Evolutionary conservation across 2,797 vertebrate genomes (phyloP), one percentile per base, ranked within the genome.

Genomic region (Xiphorhynchus erythropygius): DNA sequence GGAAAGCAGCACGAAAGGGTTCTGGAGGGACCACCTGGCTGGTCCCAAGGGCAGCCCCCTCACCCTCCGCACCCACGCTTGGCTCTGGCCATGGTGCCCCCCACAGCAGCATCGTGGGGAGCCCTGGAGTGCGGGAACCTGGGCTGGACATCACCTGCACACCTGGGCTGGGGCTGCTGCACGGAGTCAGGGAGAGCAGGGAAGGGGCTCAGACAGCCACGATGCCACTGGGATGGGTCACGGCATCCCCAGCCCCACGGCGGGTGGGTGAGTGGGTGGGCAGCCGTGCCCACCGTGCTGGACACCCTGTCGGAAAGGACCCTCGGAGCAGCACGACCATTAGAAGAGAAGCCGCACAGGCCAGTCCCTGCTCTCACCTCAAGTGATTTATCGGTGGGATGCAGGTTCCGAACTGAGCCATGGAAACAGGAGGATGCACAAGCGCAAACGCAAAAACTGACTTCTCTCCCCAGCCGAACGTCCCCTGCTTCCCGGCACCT

Each of bases 161-260:
- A 30, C 35, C 76, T 16, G 68, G 64, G 69, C 53, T 9, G 32
- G 55, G 78, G 65, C 35, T 33, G 77, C 25, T 10, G 86, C 77
- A 13, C 35, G 17, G 35, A 39, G 12, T 18, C 57, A 60, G 35
- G 39, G 35, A 12, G 11, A 28, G 11, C 25, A 10, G 57, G 35
- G 25, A 60, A 60, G 57, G 25, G 57, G 35, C 35, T 47, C 47
- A 7, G 13, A 27, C 9, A 32, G 17, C 55, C n/a, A 0, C 27
- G 13, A 2, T 18, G 49, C 13, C 11, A 0, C 57, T 2, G 82
- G 65, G 63, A 75, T 2, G n/a, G 59, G 27, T 8, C 18, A 6
- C 3, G 3, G 64, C 81, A 77, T 1, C 33, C 50, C 32, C 3
- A 0, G 57, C 18, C 80, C 81, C 73, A 13, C 8, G 10, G 70